These are phyloP conservation scores for Eretmocerus hayati DNA, from an alignment of 2,888 invertebrate species.

Conservation along the genomic window DNA sequence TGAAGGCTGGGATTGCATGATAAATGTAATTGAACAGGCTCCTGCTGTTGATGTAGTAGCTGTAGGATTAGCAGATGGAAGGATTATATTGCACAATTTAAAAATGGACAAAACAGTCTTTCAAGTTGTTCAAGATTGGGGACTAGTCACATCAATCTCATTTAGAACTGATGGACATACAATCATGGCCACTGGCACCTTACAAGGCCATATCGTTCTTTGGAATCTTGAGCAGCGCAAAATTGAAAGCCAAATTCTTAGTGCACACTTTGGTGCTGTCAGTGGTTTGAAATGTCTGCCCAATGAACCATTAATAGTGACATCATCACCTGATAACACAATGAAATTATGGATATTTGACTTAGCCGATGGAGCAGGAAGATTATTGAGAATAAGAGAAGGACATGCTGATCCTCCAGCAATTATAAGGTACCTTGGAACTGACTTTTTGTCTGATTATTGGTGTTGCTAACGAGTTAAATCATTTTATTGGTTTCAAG, in stretches of 20 bases:
- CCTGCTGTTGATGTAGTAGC: conserved; percentile 91
- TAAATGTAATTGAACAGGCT: conserved; percentile 75
- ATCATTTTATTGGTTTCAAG: conserved; percentile 37
- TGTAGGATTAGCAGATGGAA: conserved; percentile 75
- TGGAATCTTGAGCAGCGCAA: conserved; percentile 86
- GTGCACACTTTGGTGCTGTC: conserved; percentile 71
- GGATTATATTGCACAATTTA: conserved; percentile 80
- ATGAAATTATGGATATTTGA: conserved; percentile 90
- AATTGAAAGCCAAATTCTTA: conserved; percentile 70
- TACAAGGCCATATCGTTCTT: conserved; percentile 78
- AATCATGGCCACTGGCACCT: conserved; percentile 78
- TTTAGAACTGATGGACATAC: conserved; percentile 83
- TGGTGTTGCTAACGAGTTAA: not conserved
- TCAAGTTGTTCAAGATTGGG: conserved; percentile 88
- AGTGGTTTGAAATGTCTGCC: conserved; percentile 77
- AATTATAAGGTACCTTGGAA: conserved; percentile 48
- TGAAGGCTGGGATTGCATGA: conserved; percentile 61
- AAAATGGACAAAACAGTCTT: conserved; percentile 75
- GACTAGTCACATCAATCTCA: conserved; percentile 72
- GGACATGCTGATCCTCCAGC: conserved; percentile 81
- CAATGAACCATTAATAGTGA: conserved; percentile 82
- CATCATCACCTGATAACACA: conserved; percentile 90
- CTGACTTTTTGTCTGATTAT: not conserved
- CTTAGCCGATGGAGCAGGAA: conserved; percentile 81
- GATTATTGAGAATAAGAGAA: conserved; percentile 70